phyloP scores from a whole-genome alignment of 1,140 invertebrate species.

The Episyrphus balteatus region DNA sequence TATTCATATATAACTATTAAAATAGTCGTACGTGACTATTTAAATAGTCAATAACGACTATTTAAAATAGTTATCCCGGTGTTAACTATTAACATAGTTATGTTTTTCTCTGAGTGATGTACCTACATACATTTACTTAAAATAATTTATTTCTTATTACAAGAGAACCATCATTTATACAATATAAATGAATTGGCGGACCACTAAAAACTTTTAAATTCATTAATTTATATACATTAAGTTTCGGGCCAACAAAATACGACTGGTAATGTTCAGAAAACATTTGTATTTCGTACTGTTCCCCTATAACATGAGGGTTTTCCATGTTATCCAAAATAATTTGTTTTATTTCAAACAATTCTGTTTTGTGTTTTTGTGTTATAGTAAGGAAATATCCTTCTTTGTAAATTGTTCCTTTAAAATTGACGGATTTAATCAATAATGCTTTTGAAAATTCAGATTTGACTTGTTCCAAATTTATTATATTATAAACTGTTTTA shows the following conservation, averaged over 20 bases:
- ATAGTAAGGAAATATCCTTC: neutral
- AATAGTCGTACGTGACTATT: no score
- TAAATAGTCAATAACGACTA: no score
- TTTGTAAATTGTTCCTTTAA: neutral
- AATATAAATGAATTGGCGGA: neutral
- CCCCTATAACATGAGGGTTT: neutral
- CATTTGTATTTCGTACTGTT: no score
- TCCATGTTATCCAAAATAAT: neutral
- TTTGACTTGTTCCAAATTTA: neutral
- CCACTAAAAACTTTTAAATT: neutral
- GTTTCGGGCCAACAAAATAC: neutral
- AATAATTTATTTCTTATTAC: no score
- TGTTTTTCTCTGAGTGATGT: no score
- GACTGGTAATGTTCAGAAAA: neutral
- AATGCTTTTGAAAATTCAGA: neutral
- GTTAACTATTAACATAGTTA: no score
- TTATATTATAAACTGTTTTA: neutral
- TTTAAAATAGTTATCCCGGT: no score
- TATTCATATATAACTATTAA: no score
- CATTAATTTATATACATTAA: no score
- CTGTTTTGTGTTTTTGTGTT: neutral
- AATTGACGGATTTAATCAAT: neutral
- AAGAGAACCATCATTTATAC: neutral
- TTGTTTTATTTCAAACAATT: neutral
- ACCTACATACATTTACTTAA: no score